Evolutionary conservation across 1,140 invertebrate genomes (phyloP), one percentile per base, ranked within the genome.

Genomic region (Rhopalosiphum maidis): DNA sequence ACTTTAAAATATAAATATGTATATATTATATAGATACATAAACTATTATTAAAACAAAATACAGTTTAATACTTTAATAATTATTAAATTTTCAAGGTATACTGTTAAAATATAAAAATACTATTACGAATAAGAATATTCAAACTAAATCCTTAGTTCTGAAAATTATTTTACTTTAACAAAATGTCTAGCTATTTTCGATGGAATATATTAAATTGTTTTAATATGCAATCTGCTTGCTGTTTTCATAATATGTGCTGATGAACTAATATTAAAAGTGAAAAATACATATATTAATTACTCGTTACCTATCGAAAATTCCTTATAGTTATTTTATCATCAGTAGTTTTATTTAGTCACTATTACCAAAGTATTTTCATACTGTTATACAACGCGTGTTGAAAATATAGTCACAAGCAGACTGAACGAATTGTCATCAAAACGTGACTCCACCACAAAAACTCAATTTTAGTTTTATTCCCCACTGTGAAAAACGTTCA

Each of bases 391-490:
- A 18, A 23, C 25, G 21, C 35, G 25, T 41, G 51, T 35, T 23
- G 9, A 3, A 37, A 89, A 54, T 46, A 48, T 54, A 89, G 88
- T 89, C 51, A 41, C 88, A 30, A 89, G 88, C 88, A 89, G 23
- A 89, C 88, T 25, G 35, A 68, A 60, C 89, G 54, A 90, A 60
- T 90, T 90, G 89, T 90, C 89, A 90, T 41, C 55, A 68, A 60
- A 90, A 90, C 55, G 55, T 90, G 89, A 68, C 54, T 90, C 25
- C 30, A 43, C 55, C 54, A 25, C 54, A 90, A 90, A 90, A 60
- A 90, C 89, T 90, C 89, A 90, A 90, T 90, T 90, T 90, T 55
- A 90, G 89, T 90, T 60, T 68, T 90, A 60, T 90, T 90, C 88
- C 88, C 88, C 88, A 55, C 88, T 89, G 88, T 41, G 89, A 68